phyloP scores from a whole-genome alignment of 2,797 vertebrate genomes.

The Bovichtus variegatus region DNA sequence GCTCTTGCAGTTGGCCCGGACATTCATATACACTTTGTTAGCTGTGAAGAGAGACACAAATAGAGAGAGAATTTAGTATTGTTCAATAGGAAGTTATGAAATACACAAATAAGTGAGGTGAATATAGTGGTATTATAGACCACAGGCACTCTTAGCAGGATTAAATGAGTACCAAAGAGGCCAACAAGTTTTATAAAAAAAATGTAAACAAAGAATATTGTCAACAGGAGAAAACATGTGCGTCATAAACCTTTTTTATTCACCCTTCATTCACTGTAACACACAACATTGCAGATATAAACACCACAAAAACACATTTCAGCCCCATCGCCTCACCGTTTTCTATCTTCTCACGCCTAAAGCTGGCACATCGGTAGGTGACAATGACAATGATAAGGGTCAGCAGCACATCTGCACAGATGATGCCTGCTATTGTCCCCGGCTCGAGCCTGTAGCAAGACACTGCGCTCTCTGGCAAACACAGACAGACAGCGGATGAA shows the following conservation, averaged over 20 bases:
- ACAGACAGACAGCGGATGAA: conserved; percentile 26
- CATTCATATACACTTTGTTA: conserved; percentile 86
- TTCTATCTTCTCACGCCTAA: conserved; percentile 61
- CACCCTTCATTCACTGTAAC: not conserved
- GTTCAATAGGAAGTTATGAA: not conserved
- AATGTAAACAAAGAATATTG: not conserved
- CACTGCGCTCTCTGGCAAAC: conserved; percentile 47
- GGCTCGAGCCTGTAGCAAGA: conserved; percentile 82
- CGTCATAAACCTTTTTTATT: not conserved
- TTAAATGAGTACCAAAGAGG: not conserved
- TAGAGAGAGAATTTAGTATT: not conserved
- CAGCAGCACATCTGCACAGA: conserved; percentile 79
- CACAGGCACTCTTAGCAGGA: not conserved
- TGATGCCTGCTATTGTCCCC: conserved; percentile 72
- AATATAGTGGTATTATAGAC: not conserved
- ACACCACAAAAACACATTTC: not conserved
- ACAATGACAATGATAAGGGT: conserved; percentile 79
- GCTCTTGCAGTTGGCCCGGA: conserved; percentile 78
- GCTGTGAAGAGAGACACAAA: conserved; percentile 69
- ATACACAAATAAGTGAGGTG: not conserved
- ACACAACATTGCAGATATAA: not conserved
- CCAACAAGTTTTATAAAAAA: not conserved
- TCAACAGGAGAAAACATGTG: not conserved
- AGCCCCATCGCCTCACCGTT: conserved; percentile 61
- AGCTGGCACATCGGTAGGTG: conserved; percentile 79